Percentiles rank a stretch among this genome's conserved stretches.
Evolutionary conservation across 1,140 invertebrate species (phyloP).

Genomic region (Drosophila ambigua): DNA sequence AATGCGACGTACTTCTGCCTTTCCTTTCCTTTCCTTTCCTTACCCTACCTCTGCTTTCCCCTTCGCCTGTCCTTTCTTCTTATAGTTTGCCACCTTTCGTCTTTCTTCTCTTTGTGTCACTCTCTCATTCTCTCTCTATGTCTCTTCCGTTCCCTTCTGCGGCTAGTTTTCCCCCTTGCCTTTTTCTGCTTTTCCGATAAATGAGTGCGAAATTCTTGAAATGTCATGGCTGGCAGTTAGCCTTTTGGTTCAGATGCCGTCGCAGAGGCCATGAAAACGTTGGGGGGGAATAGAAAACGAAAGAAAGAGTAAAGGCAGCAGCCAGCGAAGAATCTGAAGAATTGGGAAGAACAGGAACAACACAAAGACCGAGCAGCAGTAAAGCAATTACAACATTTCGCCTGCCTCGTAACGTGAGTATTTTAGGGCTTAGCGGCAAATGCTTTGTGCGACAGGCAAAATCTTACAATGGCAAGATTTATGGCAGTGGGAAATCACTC

Average conservation of each 20-base stretch:
- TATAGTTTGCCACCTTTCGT: background rate
- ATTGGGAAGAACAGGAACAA: too few relatives aligned
- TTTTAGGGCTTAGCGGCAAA: too few relatives aligned
- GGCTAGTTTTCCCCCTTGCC: background rate
- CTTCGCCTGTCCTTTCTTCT: background rate
- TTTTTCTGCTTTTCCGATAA: constrained; percentile 28
- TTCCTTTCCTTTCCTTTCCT: too few relatives aligned
- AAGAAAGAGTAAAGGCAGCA: constrained; percentile 4
- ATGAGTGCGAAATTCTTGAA: constrained; percentile 74
- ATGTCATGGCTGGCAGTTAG: constrained; percentile 77
- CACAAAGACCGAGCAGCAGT: too few relatives aligned
- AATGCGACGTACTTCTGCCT: constrained; percentile 53
- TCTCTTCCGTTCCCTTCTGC: constrained; percentile 8
- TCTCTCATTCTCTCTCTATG: background rate
- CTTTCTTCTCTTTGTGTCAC: background rate
- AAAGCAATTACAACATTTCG: too few relatives aligned
- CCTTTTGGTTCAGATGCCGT: constrained; percentile 56
- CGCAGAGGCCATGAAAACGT: background rate
- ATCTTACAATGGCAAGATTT: too few relatives aligned
- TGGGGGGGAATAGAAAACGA: background rate
- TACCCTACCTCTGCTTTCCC: background rate
- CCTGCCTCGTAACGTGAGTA: too few relatives aligned
- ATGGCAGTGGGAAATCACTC: too few relatives aligned
- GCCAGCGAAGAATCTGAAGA: too few relatives aligned
- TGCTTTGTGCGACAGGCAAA: too few relatives aligned